These are phyloP conservation scores for Atta colombica DNA, from an alignment of 1,140 invertebrate species.

Conservation along the genomic window DNA sequence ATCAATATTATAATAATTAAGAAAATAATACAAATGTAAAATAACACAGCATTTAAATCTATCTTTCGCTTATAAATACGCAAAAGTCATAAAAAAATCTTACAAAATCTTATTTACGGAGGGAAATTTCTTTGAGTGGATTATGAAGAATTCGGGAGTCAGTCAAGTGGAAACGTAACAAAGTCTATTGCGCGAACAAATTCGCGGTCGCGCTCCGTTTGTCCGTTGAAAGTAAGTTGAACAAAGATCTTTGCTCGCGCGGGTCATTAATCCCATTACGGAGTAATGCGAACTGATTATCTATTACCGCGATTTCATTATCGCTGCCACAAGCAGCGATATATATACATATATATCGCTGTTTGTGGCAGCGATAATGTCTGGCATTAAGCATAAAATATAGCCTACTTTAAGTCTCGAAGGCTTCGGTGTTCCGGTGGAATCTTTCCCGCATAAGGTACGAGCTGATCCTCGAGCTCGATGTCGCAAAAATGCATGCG, in stretches of 20 bases:
- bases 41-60: not conserved
- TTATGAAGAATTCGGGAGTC: not conserved
- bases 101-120: not conserved
- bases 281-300: slow-evolving; percentile 45
- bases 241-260: slow-evolving; percentile 1
- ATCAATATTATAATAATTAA: not conserved
- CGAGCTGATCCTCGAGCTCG: not conserved
- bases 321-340: too few species aligned
- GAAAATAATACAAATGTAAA: not conserved
- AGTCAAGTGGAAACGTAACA: slow-evolving; percentile 29
- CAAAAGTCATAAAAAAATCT: not conserved
- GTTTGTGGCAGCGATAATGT: slow-evolving; percentile 37
- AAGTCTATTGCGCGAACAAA: slow-evolving; percentile 11
- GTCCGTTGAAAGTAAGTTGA: slow-evolving; percentile 37
- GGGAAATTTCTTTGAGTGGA: not conserved
- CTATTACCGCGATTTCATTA: slow-evolving; percentile 46
- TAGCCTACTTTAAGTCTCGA: not conserved
- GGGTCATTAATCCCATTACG: slow-evolving; percentile 38
- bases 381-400: not conserved
- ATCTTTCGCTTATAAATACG: not conserved
- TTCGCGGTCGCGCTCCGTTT: slow-evolving; percentile 40
- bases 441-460: slow-evolving; percentile 1
- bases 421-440: not conserved
- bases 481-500: not conserved
- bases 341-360: not conserved